Evolutionary conservation across 2,797 vertebrate species (phyloP), one percentile per base, ranked within the genome.

Genomic region (Phylloscopus collybita): DNA sequence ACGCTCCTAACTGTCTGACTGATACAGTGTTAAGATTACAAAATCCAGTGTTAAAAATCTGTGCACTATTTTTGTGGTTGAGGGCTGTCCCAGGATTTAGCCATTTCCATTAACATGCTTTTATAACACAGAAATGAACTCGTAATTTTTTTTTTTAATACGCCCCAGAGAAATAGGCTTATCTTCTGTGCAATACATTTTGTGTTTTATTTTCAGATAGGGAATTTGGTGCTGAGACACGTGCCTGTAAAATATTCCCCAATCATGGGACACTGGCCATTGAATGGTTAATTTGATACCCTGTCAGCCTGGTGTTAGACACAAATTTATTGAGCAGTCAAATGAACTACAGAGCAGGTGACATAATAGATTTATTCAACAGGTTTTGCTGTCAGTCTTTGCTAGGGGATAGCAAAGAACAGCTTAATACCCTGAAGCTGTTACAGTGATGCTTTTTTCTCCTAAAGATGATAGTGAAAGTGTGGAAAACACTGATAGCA

Each of bases 361-460:
- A 36, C 13, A 21, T 19, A 34, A 81, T 30, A 82, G 44, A 44
- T 84, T 93, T 86, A 49, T 69, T 93, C 22, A 80, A 27, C 70
- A 85, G n/a, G 23, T 92, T 80, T 95, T 94, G 23, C 62, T 90
- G 23, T 74, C 45, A 61, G 11, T 44, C 51, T 62, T 90, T 91
- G 71, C 49, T 80, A 49, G 67, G 9, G 18, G 19, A 8, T 40
- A 40, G 38, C 57, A 42, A 62, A 59, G 17, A 83, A 49, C 3
- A 42, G 4, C 9, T 45, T 76, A 47, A 51, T 76, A 56, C 49
- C 65, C 34, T 73, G n/a, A 40, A 78, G 57, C 13, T 61, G 12
- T 61, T n/a, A 47, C 13, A 62, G 3, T 50, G 38, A 32, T 25
- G 18, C 9, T 13, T 83, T 66, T 64, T 50, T 71, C 29, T 65